phyloP scores from a whole-genome alignment of 2,888 invertebrate species.

The Elysia crispata region DNA sequence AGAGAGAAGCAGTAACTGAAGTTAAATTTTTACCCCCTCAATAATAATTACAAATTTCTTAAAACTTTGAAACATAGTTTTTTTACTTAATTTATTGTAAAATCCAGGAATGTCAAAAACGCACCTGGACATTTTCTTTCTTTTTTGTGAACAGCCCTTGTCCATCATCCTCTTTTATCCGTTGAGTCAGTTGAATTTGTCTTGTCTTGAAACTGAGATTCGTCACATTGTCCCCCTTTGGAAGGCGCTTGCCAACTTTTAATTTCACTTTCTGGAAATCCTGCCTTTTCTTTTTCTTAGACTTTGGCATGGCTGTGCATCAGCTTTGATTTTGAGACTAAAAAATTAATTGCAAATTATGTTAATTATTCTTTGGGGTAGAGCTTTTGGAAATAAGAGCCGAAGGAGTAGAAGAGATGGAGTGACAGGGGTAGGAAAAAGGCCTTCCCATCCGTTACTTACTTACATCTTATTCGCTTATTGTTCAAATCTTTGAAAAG shows the following conservation, averaged over 20 bases:
- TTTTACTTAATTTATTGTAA: too few species aligned
- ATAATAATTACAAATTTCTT: too few species aligned
- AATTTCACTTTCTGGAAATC: conserved; percentile 94
- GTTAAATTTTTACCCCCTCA: too few species aligned
- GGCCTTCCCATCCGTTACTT: too few species aligned
- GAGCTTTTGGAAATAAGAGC: too few species aligned
- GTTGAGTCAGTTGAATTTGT: conserved; percentile 92
- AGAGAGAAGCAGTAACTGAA: too few species aligned
- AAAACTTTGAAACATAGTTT: too few species aligned
- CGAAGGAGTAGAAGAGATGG: too few species aligned
- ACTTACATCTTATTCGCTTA: too few species aligned
- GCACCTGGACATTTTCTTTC: conserved; percentile 84
- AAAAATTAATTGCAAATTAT: not conserved
- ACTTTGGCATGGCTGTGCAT: conserved; percentile 48
- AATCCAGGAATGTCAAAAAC: too few species aligned
- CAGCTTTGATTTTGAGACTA: not conserved
- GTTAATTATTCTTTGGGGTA: not conserved
- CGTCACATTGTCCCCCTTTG: conserved; percentile 93
- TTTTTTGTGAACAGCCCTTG: conserved; percentile 83
- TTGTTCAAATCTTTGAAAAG: too few species aligned
- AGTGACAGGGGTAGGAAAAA: too few species aligned
- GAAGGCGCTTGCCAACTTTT: conserved; percentile 86
- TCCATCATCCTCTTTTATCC: conserved; percentile 80
- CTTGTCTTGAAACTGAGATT: conserved; percentile 92
- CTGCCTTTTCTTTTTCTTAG: conserved; percentile 81